Evolutionary conservation across 2,113 vertebrate species (phyloP).

Genomic region (Tylochromis polylepis): DNA sequence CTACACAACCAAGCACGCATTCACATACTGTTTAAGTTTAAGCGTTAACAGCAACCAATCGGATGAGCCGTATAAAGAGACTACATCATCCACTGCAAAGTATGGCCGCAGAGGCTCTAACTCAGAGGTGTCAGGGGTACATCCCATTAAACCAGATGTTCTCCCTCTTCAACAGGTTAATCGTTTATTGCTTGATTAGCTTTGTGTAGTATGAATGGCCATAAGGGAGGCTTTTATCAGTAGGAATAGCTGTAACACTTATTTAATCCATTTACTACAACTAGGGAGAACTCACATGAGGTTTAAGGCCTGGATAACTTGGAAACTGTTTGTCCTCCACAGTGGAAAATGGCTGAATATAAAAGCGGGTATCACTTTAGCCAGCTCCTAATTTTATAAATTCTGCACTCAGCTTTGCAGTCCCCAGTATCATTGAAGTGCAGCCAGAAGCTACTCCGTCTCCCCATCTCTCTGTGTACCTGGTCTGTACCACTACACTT

Average conservation of each 20-base stretch:
- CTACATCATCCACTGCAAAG: too few relatives aligned
- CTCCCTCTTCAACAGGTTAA: not conserved
- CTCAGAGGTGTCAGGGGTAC: not conserved
- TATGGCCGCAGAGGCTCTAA: too few relatives aligned
- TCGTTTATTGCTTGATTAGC: rapidly evolving
- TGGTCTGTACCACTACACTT: not conserved
- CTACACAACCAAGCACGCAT: too few relatives aligned
- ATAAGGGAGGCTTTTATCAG: not conserved
- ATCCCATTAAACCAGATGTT: not conserved
- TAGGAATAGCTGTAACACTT: not conserved
- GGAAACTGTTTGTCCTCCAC: not conserved
- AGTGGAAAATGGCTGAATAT: not conserved
- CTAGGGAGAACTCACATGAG: not conserved
- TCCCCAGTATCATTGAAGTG: not conserved
- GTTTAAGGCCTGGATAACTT: not conserved
- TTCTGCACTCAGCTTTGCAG: not conserved
- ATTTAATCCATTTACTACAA: not conserved
- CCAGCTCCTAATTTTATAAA: not conserved
- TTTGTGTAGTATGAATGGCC: not conserved
- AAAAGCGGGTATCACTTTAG: not conserved
- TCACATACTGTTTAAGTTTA: too few relatives aligned
- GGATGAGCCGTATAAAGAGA: too few relatives aligned
- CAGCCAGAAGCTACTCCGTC: not conserved
- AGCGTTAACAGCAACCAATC: too few relatives aligned
- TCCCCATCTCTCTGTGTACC: not conserved